Percentiles rank a stretch among this genome's conserved stretches.
Evolutionary conservation across 2,888 invertebrate species (phyloP).

Genomic region (Hololepta plana): DNA sequence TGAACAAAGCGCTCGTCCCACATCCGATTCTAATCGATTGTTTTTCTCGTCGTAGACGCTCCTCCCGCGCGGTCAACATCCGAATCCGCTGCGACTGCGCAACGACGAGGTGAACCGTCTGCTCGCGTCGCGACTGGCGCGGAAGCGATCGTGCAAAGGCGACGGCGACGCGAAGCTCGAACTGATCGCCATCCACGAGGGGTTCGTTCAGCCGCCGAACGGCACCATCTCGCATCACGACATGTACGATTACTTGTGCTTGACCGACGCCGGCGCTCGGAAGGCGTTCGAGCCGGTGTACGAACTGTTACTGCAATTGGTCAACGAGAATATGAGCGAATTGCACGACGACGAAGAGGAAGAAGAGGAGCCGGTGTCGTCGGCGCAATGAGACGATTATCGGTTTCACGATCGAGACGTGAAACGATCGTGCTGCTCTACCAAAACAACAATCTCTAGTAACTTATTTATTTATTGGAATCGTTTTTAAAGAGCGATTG

Average conservation of each 20-base stretch:
- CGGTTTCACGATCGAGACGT: no score
- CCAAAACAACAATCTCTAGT: no score
- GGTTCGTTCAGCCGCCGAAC: conserved; percentile 54
- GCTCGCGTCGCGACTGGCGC: conserved; percentile 44
- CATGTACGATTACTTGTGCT: conserved; percentile 81
- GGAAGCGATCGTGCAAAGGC: no score
- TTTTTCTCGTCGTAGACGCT: conserved; percentile 45
- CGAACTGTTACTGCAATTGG: conserved; percentile 58
- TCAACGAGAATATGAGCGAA: no score
- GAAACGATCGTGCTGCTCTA: no score
- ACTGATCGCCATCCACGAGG: conserved; percentile 62
- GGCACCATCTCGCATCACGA: conserved; percentile 75
- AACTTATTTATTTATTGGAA: no score
- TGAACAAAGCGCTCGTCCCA: conserved; percentile 2
- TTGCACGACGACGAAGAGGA: no score
- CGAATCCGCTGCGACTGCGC: conserved; percentile 64
- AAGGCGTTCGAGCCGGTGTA: conserved; percentile 76
- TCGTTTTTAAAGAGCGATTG: no score
- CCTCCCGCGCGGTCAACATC: conserved; percentile 72
- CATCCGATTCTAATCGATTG: conserved; percentile 2
- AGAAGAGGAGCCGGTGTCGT: conserved; percentile 53
- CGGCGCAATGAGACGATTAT: conserved; percentile 54
- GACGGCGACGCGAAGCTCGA: conserved; percentile 47
- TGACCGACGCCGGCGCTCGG: conserved; percentile 70
- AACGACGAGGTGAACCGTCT: conserved; percentile 56